Percentiles rank a stretch among this genome's conserved stretches.
These are phyloP conservation scores for Eristalinus sepulchralis DNA, from an alignment of 2,888 invertebrate genomes.

Conservation along the genomic window DNA sequence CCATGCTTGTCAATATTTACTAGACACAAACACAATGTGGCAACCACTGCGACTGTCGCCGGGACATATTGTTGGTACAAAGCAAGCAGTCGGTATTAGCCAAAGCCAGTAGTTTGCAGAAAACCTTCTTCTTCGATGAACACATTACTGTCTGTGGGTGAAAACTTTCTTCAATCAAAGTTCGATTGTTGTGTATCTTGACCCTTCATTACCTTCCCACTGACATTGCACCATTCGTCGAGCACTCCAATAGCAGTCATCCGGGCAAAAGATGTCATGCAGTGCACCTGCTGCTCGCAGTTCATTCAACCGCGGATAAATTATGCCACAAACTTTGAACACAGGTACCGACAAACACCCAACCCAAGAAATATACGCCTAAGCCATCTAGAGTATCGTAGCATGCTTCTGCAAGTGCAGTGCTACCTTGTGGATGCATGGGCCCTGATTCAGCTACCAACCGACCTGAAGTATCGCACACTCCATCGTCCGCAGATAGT, in stretches of 20 bases:
- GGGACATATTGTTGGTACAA: neutral
- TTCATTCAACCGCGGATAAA: constrained; percentile 52
- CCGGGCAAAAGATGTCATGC: neutral
- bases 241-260: neutral
- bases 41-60: neutral
- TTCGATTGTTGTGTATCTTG: neutral
- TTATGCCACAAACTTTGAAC: constrained; percentile 45
- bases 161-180: neutral
- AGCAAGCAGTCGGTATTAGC: neutral
- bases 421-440: neutral
- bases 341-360: neutral
- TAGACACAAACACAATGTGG: neutral
- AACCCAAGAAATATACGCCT: neutral
- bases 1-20: neutral
- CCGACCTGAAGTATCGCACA: constrained; percentile 1
- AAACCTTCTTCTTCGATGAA: neutral
- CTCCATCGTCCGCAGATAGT: neutral
- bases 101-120: neutral
- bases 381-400: neutral
- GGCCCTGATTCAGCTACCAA: neutral
- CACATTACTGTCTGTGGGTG: neutral
- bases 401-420: neutral
- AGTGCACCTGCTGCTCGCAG: constrained; percentile 41
- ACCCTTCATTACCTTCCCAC: no score
- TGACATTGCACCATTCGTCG: no score